Conservation (phyloP, 2,797 vertebrate genomes). For the Huso huso region DNA sequence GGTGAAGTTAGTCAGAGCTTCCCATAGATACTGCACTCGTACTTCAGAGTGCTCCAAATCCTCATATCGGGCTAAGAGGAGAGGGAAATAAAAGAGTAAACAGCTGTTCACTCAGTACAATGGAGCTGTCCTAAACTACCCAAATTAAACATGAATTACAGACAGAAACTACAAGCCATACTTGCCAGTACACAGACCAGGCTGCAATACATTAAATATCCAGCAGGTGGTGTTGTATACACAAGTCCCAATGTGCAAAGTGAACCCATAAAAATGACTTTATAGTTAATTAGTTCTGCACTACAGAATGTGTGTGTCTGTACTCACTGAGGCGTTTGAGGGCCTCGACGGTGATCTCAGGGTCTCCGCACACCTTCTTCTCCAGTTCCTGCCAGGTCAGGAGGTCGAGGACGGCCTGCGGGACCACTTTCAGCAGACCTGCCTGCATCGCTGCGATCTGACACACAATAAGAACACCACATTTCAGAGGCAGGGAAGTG, state of each 20-base stretch:
- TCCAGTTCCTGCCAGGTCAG: slow-evolving; percentile 96
- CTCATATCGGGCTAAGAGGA: slow-evolving; percentile 76
- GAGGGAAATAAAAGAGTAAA: not conserved
- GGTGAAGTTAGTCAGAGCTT: slow-evolving; percentile 91
- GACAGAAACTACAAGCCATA: too few species aligned
- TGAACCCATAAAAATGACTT: too few species aligned
- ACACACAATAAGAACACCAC: slow-evolving; percentile 4
- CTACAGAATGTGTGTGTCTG: not conserved
- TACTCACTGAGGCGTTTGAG: slow-evolving; percentile 92
- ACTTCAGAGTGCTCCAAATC: slow-evolving; percentile 81
- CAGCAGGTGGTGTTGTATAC: too few species aligned
- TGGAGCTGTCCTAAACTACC: too few species aligned
- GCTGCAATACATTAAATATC: too few species aligned
- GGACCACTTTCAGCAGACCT: slow-evolving; percentile 91
- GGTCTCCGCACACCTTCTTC: slow-evolving; percentile 94
- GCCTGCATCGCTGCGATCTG: slow-evolving; percentile 85
- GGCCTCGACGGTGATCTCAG: slow-evolving; percentile 91
- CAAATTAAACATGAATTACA: not conserved
- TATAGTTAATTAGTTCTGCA: too few species aligned
- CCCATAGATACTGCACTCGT: slow-evolving; percentile 90
- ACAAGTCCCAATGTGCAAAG: too few species aligned
- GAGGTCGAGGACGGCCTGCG: slow-evolving; percentile 90
- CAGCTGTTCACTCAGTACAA: too few species aligned
- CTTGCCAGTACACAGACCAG: too few species aligned
- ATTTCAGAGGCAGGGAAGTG: too few species aligned